Percentiles rank a stretch among this genome's conserved stretches.
These are phyloP conservation scores for Speoplatyrhinus poulsoni DNA, from an alignment of 2,113 vertebrate genomes.

Conservation along the genomic window DNA sequence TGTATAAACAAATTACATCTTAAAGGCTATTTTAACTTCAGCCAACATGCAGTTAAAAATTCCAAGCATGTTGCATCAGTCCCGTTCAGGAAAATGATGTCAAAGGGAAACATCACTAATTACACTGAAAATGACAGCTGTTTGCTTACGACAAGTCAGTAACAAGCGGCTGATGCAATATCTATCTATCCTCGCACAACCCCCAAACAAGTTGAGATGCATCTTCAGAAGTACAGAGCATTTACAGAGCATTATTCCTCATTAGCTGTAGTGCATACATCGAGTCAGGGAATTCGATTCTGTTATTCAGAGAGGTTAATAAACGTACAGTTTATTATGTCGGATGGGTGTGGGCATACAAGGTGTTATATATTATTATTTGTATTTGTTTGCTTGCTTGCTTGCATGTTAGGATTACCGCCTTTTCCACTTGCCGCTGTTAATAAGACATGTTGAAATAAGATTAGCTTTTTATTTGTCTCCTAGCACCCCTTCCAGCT, in stretches of 20 bases:
- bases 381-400: constrained; percentile 6
- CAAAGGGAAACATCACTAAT: constrained; percentile 39
- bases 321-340: constrained; percentile 15
- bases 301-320: constrained; percentile 28
- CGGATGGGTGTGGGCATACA: constrained; percentile 31
- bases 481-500: constrained; percentile 43
- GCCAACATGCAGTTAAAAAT: too few relatives aligned
- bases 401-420: constrained; percentile 33
- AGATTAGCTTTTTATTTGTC: constrained; percentile 53
- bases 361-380: background rate
- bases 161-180: constrained; percentile 45
- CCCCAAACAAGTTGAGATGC: constrained; percentile 22
- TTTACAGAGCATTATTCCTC: constrained; percentile 41
- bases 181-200: constrained; percentile 25
- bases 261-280: constrained; percentile 41
- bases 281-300: constrained; percentile 33
- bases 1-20: too few relatives aligned
- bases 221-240: constrained; percentile 40
- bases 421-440: constrained; percentile 27
- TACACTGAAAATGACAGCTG: constrained; percentile 47
- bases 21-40: too few relatives aligned
- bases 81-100: constrained; percentile 5
- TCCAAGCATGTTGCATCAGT: constrained; percentile 11
- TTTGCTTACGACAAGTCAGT: constrained; percentile 42
- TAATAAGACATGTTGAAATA: constrained; percentile 55